A percentile compares a stretch with the other conserved stretches of the same genome.
Evolutionary conservation across 2,888 invertebrate genomes (phyloP).

Genomic region (Ephialtes manifestator): DNA sequence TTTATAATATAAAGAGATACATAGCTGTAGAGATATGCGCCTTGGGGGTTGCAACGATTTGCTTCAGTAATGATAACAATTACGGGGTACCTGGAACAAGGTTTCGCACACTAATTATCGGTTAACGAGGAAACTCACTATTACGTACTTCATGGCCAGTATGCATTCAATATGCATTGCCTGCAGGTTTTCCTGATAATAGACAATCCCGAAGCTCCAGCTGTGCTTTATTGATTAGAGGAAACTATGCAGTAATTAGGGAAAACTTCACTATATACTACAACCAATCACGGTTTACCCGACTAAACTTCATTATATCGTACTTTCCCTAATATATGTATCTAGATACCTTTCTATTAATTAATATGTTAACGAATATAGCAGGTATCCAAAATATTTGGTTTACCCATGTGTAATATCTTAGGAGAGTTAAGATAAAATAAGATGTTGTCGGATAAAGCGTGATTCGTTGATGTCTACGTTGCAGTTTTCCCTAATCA

Average conservation of each 20-base stretch:
- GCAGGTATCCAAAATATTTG: too few species aligned
- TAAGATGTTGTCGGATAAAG: too few species aligned
- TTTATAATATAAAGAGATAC: too few species aligned
- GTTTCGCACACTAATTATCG: conserved; percentile 43
- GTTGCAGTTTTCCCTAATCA: too few species aligned
- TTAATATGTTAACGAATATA: too few species aligned
- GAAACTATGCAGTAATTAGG: conserved; percentile 24
- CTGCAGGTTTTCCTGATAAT: conserved; percentile 13
- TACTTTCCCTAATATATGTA: too few species aligned
- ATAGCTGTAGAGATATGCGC: neutral
- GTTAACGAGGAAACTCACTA: conserved; percentile 41
- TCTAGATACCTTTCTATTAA: too few species aligned
- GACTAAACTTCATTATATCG: too few species aligned
- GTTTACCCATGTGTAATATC: too few species aligned
- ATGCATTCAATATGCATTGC: conserved; percentile 10
- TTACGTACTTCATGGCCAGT: conserved; percentile 10
- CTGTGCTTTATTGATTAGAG: neutral
- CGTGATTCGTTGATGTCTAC: too few species aligned
- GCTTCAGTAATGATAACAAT: conserved; percentile 26
- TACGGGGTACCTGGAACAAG: neutral
- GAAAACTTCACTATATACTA: neutral
- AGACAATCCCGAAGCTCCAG: conserved; percentile 2
- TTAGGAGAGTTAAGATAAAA: too few species aligned
- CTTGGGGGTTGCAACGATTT: neutral
- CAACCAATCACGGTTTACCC: too few species aligned